Evolutionary conservation across 2,797 vertebrate genomes (phyloP).

Genomic region (Buphagus erythrorhynchus): DNA sequence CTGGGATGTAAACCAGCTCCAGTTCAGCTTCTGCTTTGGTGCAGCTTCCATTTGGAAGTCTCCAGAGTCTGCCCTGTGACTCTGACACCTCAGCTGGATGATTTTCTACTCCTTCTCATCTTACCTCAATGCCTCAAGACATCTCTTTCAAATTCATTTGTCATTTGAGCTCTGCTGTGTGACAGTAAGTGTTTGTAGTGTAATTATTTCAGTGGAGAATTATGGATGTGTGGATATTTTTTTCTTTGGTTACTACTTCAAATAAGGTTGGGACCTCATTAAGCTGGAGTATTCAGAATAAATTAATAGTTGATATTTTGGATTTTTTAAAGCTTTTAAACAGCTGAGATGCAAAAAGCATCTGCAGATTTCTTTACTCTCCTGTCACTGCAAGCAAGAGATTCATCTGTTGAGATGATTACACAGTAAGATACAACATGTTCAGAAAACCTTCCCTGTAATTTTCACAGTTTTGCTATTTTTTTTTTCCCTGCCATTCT

Average conservation of each 20-base stretch:
- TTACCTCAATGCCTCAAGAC: neutral
- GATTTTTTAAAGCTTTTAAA: neutral
- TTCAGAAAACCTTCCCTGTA: constrained; percentile 11
- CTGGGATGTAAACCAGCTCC: neutral
- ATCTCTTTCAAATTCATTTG: neutral
- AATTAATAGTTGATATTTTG: neutral
- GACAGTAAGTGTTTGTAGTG: constrained; percentile 18
- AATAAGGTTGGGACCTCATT: neutral
- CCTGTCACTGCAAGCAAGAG: neutral
- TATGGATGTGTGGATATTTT: neutral
- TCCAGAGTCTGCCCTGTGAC: neutral
- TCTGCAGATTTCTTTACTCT: neutral
- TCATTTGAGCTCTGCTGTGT: neutral
- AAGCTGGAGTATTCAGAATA: neutral
- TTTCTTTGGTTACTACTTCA: neutral
- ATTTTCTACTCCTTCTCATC: neutral
- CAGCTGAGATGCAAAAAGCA: neutral
- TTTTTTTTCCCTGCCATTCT: neutral
- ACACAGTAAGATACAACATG: neutral
- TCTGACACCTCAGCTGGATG: constrained; percentile 4
- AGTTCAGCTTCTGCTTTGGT: neutral
- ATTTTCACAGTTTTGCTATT: neutral
- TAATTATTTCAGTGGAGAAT: neutral
- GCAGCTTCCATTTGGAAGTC: neutral
- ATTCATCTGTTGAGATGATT: neutral